Base-by-base conservation (phyloP, 1,140 invertebrate genomes). In the Ylistrum balloti region DNA sequence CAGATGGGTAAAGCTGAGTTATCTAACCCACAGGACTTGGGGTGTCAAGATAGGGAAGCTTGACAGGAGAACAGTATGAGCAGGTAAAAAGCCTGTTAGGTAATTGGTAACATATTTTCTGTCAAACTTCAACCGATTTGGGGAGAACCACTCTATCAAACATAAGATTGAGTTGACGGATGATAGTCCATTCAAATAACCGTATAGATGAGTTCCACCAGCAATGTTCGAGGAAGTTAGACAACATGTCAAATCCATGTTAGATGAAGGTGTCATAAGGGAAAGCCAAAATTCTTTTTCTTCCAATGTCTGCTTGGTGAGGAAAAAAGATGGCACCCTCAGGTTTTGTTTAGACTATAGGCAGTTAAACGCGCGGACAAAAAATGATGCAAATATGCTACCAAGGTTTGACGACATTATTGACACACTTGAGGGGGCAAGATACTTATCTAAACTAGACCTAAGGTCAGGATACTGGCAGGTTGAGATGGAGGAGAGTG, bases 311-410 rank as follows among this genome's bases (percentile, higher is more conserved):
- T 86, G 90, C n/a, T 45, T 92, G 5, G 87, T 90, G 15, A 34
- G 90, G 22, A 93, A 93, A 45, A 93, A 91, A 33, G 90, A 92
- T 86, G 90, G 35, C 48, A 88, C 15, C 94, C 90, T 90, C 96
- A 89, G 93, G n/a, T 88, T 93, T 45, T 96, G 95, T 90, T 91
- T 97, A 0, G 96, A 97, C 93, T 97, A 95, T 91, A 86, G 97
- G 38, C 85, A 87, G 33, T 85, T 97, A 20, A 97, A 97, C 91
- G 5, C 3, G 88, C 93, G 88, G 0, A 97, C 95, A 0, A 93
- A 95, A 0, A 92, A 94, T 48, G 97, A 97, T 93, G 94, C 91
- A 38, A 97, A 96, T 93, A 97, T 97, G 92, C 89, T 97, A 1
- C 97, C 96, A 0, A 88, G 94, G 3, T 96, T 97, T 41, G 95